Evolutionary conservation across 2,113 vertebrate species (phyloP).

Genomic region (Pterocles burchelli): DNA sequence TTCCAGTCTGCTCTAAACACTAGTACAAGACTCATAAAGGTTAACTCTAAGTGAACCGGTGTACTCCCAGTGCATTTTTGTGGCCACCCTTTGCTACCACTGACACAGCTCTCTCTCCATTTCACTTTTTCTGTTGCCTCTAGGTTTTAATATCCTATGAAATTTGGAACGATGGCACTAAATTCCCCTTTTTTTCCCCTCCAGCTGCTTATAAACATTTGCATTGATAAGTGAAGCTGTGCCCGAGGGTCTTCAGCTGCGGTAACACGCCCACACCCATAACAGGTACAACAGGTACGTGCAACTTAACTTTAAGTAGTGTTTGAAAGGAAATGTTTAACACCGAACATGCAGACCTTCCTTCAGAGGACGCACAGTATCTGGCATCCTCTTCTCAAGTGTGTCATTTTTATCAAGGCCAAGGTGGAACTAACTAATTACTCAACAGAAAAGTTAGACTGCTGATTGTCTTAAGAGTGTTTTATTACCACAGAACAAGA

Average conservation of each 20-base stretch:
- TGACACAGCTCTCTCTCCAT: background rate
- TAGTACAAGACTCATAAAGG: background rate
- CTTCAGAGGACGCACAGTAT: background rate
- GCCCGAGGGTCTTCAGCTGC: too few relatives aligned
- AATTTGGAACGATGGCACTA: background rate
- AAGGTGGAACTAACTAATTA: background rate
- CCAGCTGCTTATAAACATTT: background rate
- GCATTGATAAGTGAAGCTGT: background rate
- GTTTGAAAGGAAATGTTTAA: too few relatives aligned
- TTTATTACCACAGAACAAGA: background rate
- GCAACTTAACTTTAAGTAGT: too few relatives aligned
- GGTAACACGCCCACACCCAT: too few relatives aligned
- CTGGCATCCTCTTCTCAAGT: background rate
- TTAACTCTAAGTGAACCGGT: background rate
- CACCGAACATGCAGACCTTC: too few relatives aligned
- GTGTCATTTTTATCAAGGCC: background rate
- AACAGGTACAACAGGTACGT: too few relatives aligned
- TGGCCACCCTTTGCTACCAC: background rate
- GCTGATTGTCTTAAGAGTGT: background rate
- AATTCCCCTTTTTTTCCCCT: background rate
- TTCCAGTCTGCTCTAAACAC: background rate
- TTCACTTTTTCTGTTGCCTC: background rate
- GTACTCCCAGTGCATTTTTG: rapidly evolving
- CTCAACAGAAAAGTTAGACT: background rate
- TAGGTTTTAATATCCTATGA: background rate